Evolutionary conservation across 2,113 vertebrate species (phyloP).

Genomic region (Tachysurus vachellii): DNA sequence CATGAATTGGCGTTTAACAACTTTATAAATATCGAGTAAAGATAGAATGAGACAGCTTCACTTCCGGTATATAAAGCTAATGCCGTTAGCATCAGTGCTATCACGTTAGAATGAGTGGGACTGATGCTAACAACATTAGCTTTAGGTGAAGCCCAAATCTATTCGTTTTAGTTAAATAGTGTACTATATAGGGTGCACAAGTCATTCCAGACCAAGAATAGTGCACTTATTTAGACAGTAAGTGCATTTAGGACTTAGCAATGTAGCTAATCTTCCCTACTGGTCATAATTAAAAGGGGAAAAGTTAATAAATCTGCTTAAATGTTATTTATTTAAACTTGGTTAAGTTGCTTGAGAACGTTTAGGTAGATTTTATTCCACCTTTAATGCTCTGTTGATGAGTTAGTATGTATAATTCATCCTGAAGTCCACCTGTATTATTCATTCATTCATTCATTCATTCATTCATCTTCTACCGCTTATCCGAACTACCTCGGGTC

Average conservation of each 20-base stretch:
- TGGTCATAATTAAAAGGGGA: neutral
- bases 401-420: neutral
- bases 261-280: neutral
- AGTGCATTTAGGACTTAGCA: neutral
- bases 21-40: neutral
- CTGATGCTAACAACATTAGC: no score
- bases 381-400: neutral
- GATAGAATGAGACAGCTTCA: neutral
- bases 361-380: neutral
- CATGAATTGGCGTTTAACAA: neutral
- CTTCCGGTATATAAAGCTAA: conserved; percentile 1
- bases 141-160: neutral
- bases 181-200: conserved; percentile 1
- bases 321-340: neutral
- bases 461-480: no score
- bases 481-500: no score
- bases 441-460: no score
- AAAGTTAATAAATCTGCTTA: neutral
- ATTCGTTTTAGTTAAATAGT: neutral
- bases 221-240: neutral
- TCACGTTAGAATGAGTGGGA: no score
- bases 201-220: neutral
- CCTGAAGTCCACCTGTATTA: neutral
- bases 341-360: neutral
- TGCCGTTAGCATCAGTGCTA: neutral